Evolutionary conservation across 2,797 vertebrate genomes (phyloP), one percentile per base, ranked within the genome.

Genomic region (Bufotes viridis): DNA sequence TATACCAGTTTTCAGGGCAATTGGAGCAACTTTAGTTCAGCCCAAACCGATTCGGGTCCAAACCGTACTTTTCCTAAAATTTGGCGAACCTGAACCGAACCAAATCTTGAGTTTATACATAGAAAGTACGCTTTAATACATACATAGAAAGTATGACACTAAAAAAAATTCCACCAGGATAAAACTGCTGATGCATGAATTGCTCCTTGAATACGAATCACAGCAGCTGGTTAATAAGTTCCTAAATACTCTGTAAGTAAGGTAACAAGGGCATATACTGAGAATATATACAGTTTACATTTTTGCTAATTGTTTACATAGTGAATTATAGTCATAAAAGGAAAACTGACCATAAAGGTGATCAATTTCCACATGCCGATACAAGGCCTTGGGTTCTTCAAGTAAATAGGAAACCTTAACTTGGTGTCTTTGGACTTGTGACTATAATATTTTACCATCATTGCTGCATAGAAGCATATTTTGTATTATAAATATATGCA

Each of bases 161-260:
- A 12, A 24, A 12, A 67, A 9, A 12, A 17, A 63, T 5, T 69
- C 24, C 13, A 6, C 24, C 14, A 26, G 67, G 13, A 26, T 29
- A 69, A 69, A 69, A 29, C 67, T 69, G 67, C 24, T 69, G 24
- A 69, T 24, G 18, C 22, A 22, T 65, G 63, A 24, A n/a, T 12
- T n/a, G 10, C 22, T 65, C 3, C 14, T 6, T 69, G 67, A 69
- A 14, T 34, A 29, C 29, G 1, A 42, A 15, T 70, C 1, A 20
- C 29, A 72, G 69, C 69, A 34, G 69, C 9, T 72, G 29, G 69
- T 72, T 72, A 72, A 72, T 72, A 72, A 72, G 26, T 72, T 42
- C 17, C 29, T 42, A 34, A 34, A 42, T 42, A 72, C 15, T 34
- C 13, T 17, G 69, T 65, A 24, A n/a, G 63, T 65, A 42, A 18